Evolutionary conservation across 2,888 invertebrate species (phyloP).

Genomic region (Germaria angustata): DNA sequence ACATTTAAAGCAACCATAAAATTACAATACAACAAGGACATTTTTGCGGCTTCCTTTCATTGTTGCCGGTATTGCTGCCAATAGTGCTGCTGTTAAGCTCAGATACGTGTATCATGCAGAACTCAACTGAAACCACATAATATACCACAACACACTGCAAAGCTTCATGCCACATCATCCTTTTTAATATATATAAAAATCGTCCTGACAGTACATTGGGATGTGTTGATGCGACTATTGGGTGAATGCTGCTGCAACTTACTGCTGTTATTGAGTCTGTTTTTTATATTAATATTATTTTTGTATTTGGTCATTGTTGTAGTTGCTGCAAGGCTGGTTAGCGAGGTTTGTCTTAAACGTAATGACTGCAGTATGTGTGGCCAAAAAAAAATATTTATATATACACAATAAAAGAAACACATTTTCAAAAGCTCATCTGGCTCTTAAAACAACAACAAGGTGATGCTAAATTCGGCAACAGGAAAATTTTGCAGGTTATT

Average conservation of each 20-base stretch:
- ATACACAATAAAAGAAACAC: not conserved
- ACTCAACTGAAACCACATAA: constrained; percentile 36
- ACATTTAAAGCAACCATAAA: constrained; percentile 74
- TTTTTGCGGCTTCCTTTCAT: constrained; percentile 67
- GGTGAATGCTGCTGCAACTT: constrained; percentile 22
- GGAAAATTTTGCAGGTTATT: not conserved
- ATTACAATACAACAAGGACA: constrained; percentile 71
- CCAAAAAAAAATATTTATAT: constrained; percentile 42
- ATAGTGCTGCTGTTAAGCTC: constrained; percentile 35
- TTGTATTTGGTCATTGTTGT: constrained; percentile 5
- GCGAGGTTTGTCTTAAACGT: constrained; percentile 51
- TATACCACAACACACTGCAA: constrained; percentile 67
- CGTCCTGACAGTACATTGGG: constrained; percentile 22
- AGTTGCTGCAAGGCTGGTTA: constrained; percentile 24
- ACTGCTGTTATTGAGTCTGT: not conserved
- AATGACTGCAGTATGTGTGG: constrained; percentile 65
- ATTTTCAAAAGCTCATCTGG: not conserved
- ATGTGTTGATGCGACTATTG: constrained; percentile 34
- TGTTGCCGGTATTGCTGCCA: not conserved
- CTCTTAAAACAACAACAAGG: constrained; percentile 6
- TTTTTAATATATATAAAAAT: constrained; percentile 2
- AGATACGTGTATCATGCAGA: constrained; percentile 22
- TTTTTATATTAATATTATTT: not conserved
- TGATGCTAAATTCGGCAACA: not conserved
- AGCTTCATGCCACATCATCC: not conserved